Percentiles rank a stretch among this genome's conserved stretches.
Conservation (phyloP, 1,140 invertebrate genomes). For the Zophobas atratus region DNA sequence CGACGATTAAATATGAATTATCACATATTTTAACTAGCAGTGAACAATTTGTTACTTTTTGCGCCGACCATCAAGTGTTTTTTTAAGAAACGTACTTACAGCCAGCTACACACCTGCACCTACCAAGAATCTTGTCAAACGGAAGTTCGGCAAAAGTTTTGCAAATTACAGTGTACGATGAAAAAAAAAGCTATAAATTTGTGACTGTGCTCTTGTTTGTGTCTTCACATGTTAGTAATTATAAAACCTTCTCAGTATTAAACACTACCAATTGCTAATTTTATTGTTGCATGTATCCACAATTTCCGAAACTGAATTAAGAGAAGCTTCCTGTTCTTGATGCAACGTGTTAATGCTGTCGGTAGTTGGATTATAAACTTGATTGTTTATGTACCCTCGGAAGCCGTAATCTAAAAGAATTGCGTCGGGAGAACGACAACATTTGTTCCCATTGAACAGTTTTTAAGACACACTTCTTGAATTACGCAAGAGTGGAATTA, state of each 20-base stretch:
- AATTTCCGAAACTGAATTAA: background rate
- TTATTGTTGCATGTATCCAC: background rate
- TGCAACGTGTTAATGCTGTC: slow-evolving; percentile 6
- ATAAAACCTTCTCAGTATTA: background rate
- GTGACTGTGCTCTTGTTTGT: too few relatives aligned
- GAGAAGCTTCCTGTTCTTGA: slow-evolving; percentile 2
- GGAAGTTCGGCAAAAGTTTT: too few relatives aligned
- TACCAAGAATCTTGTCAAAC: too few relatives aligned
- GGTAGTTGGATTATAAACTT: slow-evolving; percentile 1
- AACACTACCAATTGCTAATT: background rate
- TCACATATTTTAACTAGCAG: too few relatives aligned
- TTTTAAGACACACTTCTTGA: background rate
- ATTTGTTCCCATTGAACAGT: background rate
- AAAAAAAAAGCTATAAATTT: too few relatives aligned
- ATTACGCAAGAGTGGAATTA: background rate
- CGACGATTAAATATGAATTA: too few relatives aligned
- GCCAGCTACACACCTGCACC: too few relatives aligned
- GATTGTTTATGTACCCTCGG: slow-evolving; percentile 2
- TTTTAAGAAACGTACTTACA: too few relatives aligned
- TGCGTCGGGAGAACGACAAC: slow-evolving; percentile 1
- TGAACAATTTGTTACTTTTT: too few relatives aligned
- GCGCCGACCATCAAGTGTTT: too few relatives aligned
- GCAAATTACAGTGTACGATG: too few relatives aligned
- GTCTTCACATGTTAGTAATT: too few relatives aligned
- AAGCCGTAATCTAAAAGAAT: slow-evolving; percentile 2